Conservation (phyloP, 2,113 vertebrate genomes). For the Xiphorhynchus elegans region DNA sequence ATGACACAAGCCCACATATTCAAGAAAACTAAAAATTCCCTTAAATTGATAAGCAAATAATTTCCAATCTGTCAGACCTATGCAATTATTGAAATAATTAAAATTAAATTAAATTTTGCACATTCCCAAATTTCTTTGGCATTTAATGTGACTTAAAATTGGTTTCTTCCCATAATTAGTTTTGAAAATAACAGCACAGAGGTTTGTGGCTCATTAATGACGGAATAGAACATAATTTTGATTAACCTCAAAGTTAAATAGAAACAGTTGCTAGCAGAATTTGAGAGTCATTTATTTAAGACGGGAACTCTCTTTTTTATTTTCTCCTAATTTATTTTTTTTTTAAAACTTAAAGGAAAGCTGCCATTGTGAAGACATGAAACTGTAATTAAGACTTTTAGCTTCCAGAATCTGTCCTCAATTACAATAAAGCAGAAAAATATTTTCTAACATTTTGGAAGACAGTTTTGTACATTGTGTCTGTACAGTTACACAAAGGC, state of each 20-base stretch:
- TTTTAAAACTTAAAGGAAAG: neutral
- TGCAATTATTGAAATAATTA: neutral
- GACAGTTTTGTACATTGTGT: accelerated
- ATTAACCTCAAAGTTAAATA: neutral
- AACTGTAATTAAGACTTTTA: neutral
- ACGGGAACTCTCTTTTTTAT: neutral
- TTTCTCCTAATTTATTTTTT: accelerated
- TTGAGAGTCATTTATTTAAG: neutral
- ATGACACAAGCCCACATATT: accelerated
- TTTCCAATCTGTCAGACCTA: neutral
- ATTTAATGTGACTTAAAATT: neutral
- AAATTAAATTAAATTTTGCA: neutral
- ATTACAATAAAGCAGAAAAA: neutral
- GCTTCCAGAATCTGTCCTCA: neutral
- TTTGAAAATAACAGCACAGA: neutral
- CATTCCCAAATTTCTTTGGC: neutral
- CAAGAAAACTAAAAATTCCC: neutral
- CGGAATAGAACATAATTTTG: neutral
- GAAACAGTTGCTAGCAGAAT: neutral
- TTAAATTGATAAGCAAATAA: neutral
- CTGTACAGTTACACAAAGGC: no score
- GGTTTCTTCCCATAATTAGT: neutral
- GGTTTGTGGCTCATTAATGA: neutral
- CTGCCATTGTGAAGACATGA: neutral
- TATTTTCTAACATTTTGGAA: neutral